Percentiles rank a stretch among this genome's conserved stretches.
Conservation (phyloP, 2,113 vertebrate species). For the Peromyscus leucopus region DNA sequence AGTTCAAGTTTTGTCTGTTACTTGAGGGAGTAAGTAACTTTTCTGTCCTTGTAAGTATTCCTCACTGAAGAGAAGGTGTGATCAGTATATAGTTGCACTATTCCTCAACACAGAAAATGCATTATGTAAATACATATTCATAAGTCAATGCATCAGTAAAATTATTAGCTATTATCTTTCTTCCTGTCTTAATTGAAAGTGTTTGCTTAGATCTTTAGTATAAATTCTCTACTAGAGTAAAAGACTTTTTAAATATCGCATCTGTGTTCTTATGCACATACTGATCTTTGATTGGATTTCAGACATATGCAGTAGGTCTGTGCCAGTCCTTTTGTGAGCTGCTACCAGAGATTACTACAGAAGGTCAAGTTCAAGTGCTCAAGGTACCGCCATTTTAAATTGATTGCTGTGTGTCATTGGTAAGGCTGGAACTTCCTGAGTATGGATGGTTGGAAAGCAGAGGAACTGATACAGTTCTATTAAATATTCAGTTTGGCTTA, state of each 20-base stretch:
- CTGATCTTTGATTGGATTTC: constrained; percentile 77
- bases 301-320: constrained; percentile 94
- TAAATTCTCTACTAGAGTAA: constrained; percentile 27
- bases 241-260: constrained; percentile 29
- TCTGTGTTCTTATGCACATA: constrained; percentile 36
- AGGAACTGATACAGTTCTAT: not conserved
- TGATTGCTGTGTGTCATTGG: constrained; percentile 24
- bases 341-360: constrained; percentile 95
- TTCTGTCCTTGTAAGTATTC: not conserved
- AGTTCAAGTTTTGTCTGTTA: constrained; percentile 12
- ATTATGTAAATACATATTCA: not conserved
- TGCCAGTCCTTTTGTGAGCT: constrained; percentile 95
- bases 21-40: not conserved
- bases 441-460: not conserved
- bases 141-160: not conserved
- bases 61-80: not conserved
- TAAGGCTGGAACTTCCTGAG: not conserved
- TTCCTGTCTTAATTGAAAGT: constrained; percentile 37
- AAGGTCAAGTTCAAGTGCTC: constrained; percentile 97
- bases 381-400: constrained; percentile 90
- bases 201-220: constrained; percentile 27
- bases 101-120: constrained; percentile 37
- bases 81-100: not conserved
- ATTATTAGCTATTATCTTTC: not conserved
- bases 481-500: not conserved